Evolutionary conservation across 2,113 vertebrate species (phyloP).

Genomic region (Brachyhypopomus occidentalis): DNA sequence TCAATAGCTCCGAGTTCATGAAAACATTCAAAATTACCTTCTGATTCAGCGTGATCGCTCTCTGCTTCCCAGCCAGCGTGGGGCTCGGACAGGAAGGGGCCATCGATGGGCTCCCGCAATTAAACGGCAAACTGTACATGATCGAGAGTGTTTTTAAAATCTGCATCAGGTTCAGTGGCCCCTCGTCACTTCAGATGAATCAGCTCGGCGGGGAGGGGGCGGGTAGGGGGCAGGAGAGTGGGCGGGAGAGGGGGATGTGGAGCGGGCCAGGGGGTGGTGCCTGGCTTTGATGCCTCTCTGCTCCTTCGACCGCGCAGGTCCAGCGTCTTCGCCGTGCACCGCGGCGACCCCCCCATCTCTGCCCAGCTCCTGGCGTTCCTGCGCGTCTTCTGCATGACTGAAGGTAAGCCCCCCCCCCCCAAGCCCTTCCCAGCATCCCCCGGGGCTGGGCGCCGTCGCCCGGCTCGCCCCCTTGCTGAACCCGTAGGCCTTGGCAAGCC

Average conservation of each 20-base stretch:
- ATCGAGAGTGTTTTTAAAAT: constrained; percentile 57
- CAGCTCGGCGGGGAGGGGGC: constrained; percentile 38
- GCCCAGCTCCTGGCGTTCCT: constrained; percentile 96
- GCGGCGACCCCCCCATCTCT: constrained; percentile 90
- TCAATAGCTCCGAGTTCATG: constrained; percentile 60
- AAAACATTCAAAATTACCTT: constrained; percentile 59
- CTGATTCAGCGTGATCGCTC: constrained; percentile 43
- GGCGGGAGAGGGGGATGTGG: constrained; percentile 29
- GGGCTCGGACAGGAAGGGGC: constrained; percentile 43
- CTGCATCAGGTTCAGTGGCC: constrained; percentile 51
- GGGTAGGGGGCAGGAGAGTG: constrained; percentile 24
- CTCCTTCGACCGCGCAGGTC: constrained; percentile 76
- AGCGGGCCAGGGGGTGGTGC: background rate
- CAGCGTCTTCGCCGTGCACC: constrained; percentile 91
- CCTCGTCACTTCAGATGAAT: constrained; percentile 56
- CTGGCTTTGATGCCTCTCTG: background rate
- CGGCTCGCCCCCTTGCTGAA: too few species aligned
- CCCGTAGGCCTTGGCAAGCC: too few species aligned
- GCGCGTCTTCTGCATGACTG: constrained; percentile 97
- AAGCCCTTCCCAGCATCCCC: too few species aligned
- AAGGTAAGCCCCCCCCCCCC: constrained; percentile 76
- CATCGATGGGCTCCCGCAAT: constrained; percentile 43
- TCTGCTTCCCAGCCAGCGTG: constrained; percentile 13
- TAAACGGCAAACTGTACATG: constrained; percentile 60
- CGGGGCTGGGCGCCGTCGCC: too few species aligned